These are phyloP conservation scores for Tragelaphus buxtoni DNA, from an alignment of 2,113 vertebrate species.

Conservation along the genomic window DNA sequence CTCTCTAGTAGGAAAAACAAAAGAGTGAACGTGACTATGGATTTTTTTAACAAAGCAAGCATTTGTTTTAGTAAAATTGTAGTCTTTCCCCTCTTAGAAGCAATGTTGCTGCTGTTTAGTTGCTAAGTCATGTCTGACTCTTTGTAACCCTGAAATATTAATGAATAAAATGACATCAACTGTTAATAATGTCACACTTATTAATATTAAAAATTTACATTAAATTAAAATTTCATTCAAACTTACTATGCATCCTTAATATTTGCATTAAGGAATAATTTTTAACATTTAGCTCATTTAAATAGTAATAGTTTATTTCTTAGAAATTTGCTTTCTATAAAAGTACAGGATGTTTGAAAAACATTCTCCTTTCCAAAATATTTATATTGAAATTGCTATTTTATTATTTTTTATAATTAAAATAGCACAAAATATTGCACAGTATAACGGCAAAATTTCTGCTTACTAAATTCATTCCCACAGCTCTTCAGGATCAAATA, in stretches of 20 bases:
- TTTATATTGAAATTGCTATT: not conserved
- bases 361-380: not conserved
- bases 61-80: not conserved
- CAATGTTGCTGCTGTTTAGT: not conserved
- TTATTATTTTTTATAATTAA: not conserved
- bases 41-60: conserved; percentile 21
- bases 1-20: not conserved
- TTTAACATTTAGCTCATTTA: no score
- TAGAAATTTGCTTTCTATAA: not conserved
- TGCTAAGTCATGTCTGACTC: not conserved
- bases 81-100: not conserved
- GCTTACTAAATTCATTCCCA: not conserved
- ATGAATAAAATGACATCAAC: not conserved
- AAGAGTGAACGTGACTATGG: not conserved
- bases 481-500: not conserved
- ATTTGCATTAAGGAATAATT: no score
- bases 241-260: no score
- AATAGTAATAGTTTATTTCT: not conserved
- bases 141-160: not conserved
- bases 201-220: not conserved
- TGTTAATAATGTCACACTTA: not conserved
- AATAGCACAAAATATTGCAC: not conserved
- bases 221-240: no score
- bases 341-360: not conserved
- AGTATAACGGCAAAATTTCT: not conserved